A percentile compares a stretch with the other conserved stretches of the same genome.
These are phyloP conservation scores for Dolichotis patagonum DNA, from an alignment of 2,113 vertebrate species.

Conservation along the genomic window DNA sequence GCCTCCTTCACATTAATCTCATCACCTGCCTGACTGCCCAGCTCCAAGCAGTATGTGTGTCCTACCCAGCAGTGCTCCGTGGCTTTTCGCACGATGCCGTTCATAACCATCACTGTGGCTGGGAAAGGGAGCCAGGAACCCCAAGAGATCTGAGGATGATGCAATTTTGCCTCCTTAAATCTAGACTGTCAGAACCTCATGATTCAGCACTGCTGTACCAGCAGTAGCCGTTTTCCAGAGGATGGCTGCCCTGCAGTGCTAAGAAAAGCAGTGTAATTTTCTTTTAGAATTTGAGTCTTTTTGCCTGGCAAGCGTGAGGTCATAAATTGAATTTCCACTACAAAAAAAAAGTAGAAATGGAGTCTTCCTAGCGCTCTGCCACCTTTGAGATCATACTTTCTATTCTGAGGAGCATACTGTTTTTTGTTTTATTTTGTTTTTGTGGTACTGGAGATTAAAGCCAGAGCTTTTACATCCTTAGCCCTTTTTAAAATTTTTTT, in stretches of 20 bases:
- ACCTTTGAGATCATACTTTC: neutral
- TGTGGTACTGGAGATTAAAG: neutral
- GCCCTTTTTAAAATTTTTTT: neutral
- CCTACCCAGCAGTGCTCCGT: rapidly evolving
- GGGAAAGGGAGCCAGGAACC: neutral
- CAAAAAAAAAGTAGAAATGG: neutral
- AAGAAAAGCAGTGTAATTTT: slow-evolving; percentile 2
- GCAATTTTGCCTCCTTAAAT: neutral
- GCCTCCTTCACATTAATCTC: slow-evolving; percentile 56
- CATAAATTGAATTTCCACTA: no score
- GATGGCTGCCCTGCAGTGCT: slow-evolving; percentile 6
- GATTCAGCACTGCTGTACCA: slow-evolving; percentile 11
- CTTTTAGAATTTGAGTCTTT: neutral
- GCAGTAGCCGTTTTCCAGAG: neutral
- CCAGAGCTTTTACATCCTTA: no score
- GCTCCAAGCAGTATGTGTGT: neutral
- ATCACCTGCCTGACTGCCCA: slow-evolving; percentile 68
- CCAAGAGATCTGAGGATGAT: neutral
- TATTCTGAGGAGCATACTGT: neutral
- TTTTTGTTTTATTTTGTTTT: neutral
- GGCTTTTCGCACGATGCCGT: neutral
- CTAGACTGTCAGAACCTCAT: neutral
- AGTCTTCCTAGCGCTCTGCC: neutral
- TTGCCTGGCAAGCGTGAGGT: no score
- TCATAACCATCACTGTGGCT: neutral